phyloP scores from a whole-genome alignment of 2,113 vertebrate genomes.

The Leptosomus discolor region DNA sequence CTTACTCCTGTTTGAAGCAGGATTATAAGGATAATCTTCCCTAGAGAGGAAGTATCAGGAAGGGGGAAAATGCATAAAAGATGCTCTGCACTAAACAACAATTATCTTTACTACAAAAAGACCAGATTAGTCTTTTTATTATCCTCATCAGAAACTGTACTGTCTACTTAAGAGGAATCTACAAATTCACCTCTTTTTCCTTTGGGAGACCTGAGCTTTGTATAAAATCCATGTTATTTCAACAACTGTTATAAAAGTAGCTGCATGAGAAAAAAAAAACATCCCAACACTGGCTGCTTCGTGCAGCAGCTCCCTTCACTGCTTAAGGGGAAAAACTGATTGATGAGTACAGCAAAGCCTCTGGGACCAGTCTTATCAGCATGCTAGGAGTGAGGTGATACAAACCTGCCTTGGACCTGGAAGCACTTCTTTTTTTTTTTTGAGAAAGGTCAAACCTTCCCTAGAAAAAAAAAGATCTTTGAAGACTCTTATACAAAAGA shows the following conservation, averaged over 20 bases:
- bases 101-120: not conserved
- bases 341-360: not conserved
- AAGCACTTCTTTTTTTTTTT: not conserved
- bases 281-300: not conserved
- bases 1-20: not conserved
- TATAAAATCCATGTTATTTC: not conserved
- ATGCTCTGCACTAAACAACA: not conserved
- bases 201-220: not conserved
- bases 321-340: not conserved
- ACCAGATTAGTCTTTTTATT: not conserved
- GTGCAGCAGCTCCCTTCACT: not conserved
- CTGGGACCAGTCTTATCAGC: not conserved
- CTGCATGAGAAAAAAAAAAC: not conserved
- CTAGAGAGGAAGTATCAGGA: not conserved
- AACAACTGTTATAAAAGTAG: not conserved
- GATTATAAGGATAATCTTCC: not conserved
- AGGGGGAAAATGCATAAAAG: not conserved
- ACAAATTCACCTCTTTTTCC: not conserved
- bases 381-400: too few species aligned
- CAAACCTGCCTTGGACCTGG: not conserved
- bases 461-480: fast-evolving
- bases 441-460: not conserved
- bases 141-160: not conserved
- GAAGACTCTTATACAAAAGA: not conserved
- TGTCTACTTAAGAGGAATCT: not conserved